Base-by-base conservation (phyloP, 2,797 vertebrate genomes). In the Neosalanx taihuensis region DNA sequence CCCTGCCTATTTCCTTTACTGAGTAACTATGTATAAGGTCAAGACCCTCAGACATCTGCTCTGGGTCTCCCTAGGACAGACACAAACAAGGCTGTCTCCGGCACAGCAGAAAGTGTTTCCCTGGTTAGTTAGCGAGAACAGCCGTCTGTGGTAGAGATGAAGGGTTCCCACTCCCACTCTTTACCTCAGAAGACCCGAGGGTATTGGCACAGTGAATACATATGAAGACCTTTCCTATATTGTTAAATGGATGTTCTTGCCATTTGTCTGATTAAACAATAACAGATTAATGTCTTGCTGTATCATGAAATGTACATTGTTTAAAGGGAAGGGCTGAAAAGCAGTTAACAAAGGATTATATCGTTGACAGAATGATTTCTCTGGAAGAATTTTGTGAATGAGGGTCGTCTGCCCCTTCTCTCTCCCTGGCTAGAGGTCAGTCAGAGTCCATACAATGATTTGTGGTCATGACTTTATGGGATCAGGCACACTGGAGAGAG, bases 71-170 rank as follows among this genome's bases (percentile, higher is more conserved):
- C 64, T 23, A 1, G 26, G 57, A 57, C 59, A 56, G 59, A 62
- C 66, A 74, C 59, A 67, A 79, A 82, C 72, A 75, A 51, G 68
- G 59, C 70, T 65, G 65, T 69, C 77, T 71, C 76, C 9, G 17
- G 53, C 64, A 35, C 15, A 61, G 66, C 72, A 75, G 65, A 66
- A 23, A 13, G 70, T 31, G 66, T 41, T 73, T 80, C 65, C 58
- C 65, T 64, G 46, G 73, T 81, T 30, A 72, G 64, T 59, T 31
- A 69, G 66, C 79, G 81, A 81, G 77, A 85, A 86, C 70, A 53
- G 76, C 86, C 89, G 87, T 80, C 86, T 88, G 85, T 76, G 83
- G 83, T 81, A 76, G 74, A 85, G 72, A 33, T 17, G 23, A 72
- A 37, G 58, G 72, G 69, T 81, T 85, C 71, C 76, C 78, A 72